Evolutionary conservation across 2,888 invertebrate genomes (phyloP).

Genomic region (Drosophila acutilabella): DNA sequence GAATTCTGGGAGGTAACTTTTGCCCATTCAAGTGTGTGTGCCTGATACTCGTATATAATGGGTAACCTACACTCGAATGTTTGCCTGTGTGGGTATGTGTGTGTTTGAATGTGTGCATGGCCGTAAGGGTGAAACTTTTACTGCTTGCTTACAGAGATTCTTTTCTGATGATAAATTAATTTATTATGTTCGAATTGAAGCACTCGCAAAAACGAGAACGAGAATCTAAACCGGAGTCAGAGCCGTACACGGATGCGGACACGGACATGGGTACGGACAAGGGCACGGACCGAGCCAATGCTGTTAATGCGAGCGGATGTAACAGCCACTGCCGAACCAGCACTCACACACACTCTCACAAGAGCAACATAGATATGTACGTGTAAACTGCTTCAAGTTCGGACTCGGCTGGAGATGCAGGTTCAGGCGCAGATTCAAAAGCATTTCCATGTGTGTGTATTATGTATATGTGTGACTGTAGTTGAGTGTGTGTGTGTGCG

Average conservation of each 20-base stretch:
- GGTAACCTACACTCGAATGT: constrained; percentile 34
- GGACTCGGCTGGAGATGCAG: constrained; percentile 32
- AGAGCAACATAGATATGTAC: constrained; percentile 7
- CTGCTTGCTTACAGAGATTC: constrained; percentile 76
- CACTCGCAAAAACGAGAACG: constrained; percentile 48
- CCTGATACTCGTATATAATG: constrained; percentile 48
- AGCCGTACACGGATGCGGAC: constrained; percentile 8
- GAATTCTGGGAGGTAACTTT: constrained; percentile 29
- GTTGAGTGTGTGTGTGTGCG: constrained; percentile 6
- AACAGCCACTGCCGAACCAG: constrained; percentile 49
- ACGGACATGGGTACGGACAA: not conserved
- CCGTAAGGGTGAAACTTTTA: constrained; percentile 76
- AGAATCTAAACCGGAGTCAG: constrained; percentile 38
- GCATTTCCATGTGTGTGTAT: constrained; percentile 19
- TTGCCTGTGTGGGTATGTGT: constrained; percentile 24
- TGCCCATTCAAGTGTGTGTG: constrained; percentile 61
- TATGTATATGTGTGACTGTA: constrained; percentile 1
- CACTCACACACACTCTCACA: constrained; percentile 27
- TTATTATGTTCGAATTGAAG: constrained; percentile 84
- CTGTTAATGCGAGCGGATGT: constrained; percentile 64
- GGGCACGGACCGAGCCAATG: constrained; percentile 43
- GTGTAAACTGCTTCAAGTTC: constrained; percentile 50
- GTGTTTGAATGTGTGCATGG: constrained; percentile 40
- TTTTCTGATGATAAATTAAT: constrained; percentile 83
- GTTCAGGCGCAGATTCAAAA: constrained; percentile 15